Evolutionary conservation across 2,888 invertebrate genomes (phyloP), one percentile per base, ranked within the genome.

Genomic region (Smittia sp.): DNA sequence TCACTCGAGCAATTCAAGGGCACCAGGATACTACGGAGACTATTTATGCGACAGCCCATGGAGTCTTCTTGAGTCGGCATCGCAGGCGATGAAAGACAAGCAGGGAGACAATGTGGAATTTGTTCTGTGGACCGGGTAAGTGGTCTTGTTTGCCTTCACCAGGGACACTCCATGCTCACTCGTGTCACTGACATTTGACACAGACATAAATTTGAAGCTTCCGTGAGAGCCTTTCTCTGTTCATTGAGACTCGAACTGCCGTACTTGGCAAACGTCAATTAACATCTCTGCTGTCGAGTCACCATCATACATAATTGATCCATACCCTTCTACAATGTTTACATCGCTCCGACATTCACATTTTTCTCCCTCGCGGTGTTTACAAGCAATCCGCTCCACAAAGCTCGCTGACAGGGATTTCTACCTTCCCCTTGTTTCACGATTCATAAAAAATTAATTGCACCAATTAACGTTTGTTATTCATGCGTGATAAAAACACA

Each of bases 111-210:
- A 92, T 80, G 91, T 95, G 75, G 95, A 96, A 83, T 96, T 96
- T 81, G 93, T 96, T 22, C 84, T 96, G 24, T 96, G 96, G 96
- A 96, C 96, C 22, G 96, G 95, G 95, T 94, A 85, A 86, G 89
- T 83, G 73, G 46, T 46, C 15, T 46, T 11, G 4, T 46, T 46
- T n/a, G 46, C n/a, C n/a, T n/a, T n/a, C n/a, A n/a, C n/a, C n/a
- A n/a, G n/a, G n/a, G n/a, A n/a, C n/a, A n/a, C n/a, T n/a, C n/a
- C n/a, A n/a, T n/a, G n/a, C n/a, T n/a, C n/a, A n/a, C n/a, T n/a
- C n/a, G n/a, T n/a, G n/a, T n/a, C n/a, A n/a, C n/a, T n/a, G n/a
- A n/a, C n/a, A n/a, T n/a, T n/a, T n/a, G n/a, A n/a, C n/a, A n/a
- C n/a, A n/a, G n/a, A n/a, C n/a, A n/a, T n/a, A n/a, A n/a, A n/a